Evolutionary conservation across 2,888 invertebrate genomes (phyloP), one percentile per base, ranked within the genome.

Genomic region (Sarcophaga rosellei): DNA sequence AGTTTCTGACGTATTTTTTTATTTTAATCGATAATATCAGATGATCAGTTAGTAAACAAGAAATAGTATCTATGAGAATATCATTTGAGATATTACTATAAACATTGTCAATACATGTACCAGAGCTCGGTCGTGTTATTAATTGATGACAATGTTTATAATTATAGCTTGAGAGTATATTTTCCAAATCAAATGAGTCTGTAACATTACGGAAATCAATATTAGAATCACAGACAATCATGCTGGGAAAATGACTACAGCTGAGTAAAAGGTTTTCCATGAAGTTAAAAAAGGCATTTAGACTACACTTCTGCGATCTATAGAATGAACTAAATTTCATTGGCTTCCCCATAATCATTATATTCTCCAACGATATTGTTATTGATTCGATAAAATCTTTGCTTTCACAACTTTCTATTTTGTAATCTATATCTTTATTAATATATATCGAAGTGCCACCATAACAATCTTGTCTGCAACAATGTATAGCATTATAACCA

Each of bases 141-240:
- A 61, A 61, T 20, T 15, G 17, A 6, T 21, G 61, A n/a, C 21
- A 61, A 10, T 61, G n/a, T 61, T 61, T 15, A 10, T 20, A 61
- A 20, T 21, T n/a, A 20, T 20, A 20, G n/a, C n/a, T 61, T 10
- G 35, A 35, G 8, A 35, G 35, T n/a, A 61, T n/a, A 61, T n/a
- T 20, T 1, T n/a, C 3, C 20, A 61, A 61, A 21, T 63, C 23
- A 63, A 4, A 63, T 23, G 8, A 10, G 5, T 12, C 11, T 12
- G 23, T 11, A 23, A 15, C 23, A 4, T 63, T 8, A 12, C 1
- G 8, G 3, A 61, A 10, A 61, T 61, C 61, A 61, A 61, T 61
- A 61, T 61, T 61, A n/a, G 61, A 61, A 61, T 61, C 61, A 20
- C 61, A 61, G 20, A 61, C 61, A 61, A 61, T n/a, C n/a, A 61